Evolutionary conservation across 1,140 invertebrate species (phyloP), one percentile per base, ranked within the genome.

Genomic region (Heliothis virescens): DNA sequence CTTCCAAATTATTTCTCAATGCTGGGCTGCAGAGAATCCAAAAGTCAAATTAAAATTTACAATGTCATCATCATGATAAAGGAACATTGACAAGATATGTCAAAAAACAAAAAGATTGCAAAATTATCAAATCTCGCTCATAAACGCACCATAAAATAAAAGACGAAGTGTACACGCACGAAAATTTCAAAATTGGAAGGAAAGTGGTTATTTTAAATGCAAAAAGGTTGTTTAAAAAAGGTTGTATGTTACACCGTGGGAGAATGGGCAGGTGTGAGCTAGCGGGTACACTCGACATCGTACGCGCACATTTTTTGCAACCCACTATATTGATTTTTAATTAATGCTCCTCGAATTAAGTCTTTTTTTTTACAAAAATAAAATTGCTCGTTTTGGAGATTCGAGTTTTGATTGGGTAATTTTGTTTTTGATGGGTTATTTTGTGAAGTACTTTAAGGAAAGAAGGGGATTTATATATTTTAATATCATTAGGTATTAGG

Each of bases 151-250:
- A 77, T 85, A 82, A 84, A 88, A 89, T 87, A 83, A 87, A 81
- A 80, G 78, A 85, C 85, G 84, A 90, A 82, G 84, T 85, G 80
- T 76, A 81, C 77, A 79, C 81, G 83, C 73, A 80, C 86, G 83
- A 91, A 88, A 92, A 87, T 91, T 41, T 91, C 89, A 87, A 92
- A 92, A 91, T 92, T 92, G 88, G 81, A 88, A 89, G 89, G 91
- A 94, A 94, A 94, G 92, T 90, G 83, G 84, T 89, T 85, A 86
- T 83, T 89, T 90, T 85, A 88, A 87, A 90, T 89, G 87, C 87
- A 89, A 87, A 84, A 85, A 86, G 81, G 81, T 81, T 53, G 26
- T 52, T 52, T 52, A 55, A 53, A 76, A 63, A 52, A 16, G 41
- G 48, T 21, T 57, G 57, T 63, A 77, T 84, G 87, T 83, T 84